Evolutionary conservation across 2,888 invertebrate species (phyloP).

Genomic region (Syritta pipiens): DNA sequence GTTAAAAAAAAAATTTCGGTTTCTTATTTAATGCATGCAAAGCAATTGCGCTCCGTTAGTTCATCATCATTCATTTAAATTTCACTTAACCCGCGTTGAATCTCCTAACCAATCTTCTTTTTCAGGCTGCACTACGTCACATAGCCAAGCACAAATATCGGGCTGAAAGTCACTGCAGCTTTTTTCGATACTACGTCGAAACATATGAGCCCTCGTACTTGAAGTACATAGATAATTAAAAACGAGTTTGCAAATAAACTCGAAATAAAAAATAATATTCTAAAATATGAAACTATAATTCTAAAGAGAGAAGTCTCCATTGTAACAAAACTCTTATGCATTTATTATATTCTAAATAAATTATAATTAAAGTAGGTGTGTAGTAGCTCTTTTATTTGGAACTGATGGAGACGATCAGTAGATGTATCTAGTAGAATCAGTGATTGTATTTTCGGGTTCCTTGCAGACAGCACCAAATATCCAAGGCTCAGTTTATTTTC

Average conservation of each 20-base stretch:
- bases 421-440: too few species aligned
- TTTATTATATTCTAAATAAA: conserved; percentile 40
- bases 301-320: conserved; percentile 5
- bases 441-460: too few species aligned
- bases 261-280: too few species aligned
- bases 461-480: too few species aligned
- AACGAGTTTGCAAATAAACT: too few species aligned
- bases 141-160: conserved; percentile 83
- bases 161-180: conserved; percentile 86
- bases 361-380: neutral
- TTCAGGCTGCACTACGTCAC: conserved; percentile 87
- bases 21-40: neutral
- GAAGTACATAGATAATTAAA: conserved; percentile 44
- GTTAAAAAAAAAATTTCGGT: too few species aligned
- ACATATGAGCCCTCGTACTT: conserved; percentile 73
- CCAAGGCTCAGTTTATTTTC: too few species aligned
- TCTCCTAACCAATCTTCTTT: conserved; percentile 70
- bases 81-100: neutral
- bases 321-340: conserved; percentile 12
- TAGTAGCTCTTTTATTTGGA: neutral
- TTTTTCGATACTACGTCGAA: conserved; percentile 84
- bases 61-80: neutral
- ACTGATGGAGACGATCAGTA: too few species aligned
- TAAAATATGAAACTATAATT: neutral
- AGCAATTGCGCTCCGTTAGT: neutral